Evolutionary conservation across 2,113 vertebrate genomes (phyloP).

Genomic region (Pholis gunnellus): DNA sequence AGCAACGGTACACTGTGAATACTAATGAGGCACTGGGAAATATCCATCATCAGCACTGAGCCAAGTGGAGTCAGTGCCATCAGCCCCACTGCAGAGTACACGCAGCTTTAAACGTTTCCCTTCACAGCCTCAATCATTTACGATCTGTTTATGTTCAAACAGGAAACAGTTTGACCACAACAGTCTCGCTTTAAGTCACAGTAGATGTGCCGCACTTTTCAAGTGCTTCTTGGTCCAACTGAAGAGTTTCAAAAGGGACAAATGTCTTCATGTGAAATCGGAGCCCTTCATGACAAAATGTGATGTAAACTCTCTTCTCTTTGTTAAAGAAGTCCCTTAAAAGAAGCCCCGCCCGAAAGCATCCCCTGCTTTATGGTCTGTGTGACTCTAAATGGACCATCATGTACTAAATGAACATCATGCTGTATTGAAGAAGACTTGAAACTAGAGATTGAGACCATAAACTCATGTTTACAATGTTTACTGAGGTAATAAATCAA

Average conservation of each 20-base stretch:
- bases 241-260: background rate
- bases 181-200: background rate
- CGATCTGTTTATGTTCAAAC: constrained; percentile 4
- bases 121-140: background rate
- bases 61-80: background rate
- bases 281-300: background rate
- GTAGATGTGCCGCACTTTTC: background rate
- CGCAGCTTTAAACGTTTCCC: too few relatives aligned
- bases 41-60: background rate
- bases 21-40: background rate
- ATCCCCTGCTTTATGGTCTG: too few relatives aligned
- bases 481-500: too few relatives aligned
- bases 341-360: background rate
- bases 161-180: constrained; percentile 17
- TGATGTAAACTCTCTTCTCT: background rate
- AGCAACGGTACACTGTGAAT: background rate
- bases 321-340: background rate
- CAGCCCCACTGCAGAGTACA: too few relatives aligned
- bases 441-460: too few relatives aligned
- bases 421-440: too few relatives aligned
- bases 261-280: background rate
- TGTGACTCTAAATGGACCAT: too few relatives aligned
- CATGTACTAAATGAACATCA: too few relatives aligned
- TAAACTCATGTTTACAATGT: too few relatives aligned
- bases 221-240: background rate